Conservation (phyloP, 2,113 vertebrate genomes). For the Erythrocebus patas region DNA sequence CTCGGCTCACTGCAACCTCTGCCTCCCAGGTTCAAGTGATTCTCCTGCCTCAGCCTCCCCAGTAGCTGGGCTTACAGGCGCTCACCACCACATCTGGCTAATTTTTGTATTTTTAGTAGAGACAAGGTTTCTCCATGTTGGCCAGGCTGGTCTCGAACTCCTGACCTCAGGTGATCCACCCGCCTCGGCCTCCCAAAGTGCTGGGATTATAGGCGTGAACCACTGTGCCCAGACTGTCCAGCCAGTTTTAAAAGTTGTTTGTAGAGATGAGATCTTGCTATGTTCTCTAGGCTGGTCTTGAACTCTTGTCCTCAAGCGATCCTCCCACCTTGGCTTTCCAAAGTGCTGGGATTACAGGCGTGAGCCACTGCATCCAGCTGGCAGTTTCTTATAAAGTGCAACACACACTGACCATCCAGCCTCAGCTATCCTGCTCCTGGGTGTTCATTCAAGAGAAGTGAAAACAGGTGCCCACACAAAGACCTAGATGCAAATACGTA, state of each 20-base stretch:
- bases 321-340: background rate
- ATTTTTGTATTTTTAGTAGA: background rate
- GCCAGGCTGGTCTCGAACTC: background rate
- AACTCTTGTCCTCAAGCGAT: background rate
- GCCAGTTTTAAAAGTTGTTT: background rate
- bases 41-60: background rate
- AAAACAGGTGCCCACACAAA: background rate
- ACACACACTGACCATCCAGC: background rate
- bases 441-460: background rate
- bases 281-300: background rate
- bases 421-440: background rate
- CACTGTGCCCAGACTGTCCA: too few species aligned
- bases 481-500: too few species aligned
- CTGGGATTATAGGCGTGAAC: background rate
- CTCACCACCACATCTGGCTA: background rate
- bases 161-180: background rate
- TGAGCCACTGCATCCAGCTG: background rate
- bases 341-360: too few species aligned
- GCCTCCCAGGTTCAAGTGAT: background rate
- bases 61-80: background rate
- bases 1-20: background rate
- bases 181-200: background rate
- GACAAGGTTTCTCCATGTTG: background rate
- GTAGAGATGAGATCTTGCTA: background rate
- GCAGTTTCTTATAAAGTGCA: background rate